These are phyloP conservation scores for Tetranychus piercei DNA, from an alignment of 2,888 invertebrate species.

Conservation along the genomic window DNA sequence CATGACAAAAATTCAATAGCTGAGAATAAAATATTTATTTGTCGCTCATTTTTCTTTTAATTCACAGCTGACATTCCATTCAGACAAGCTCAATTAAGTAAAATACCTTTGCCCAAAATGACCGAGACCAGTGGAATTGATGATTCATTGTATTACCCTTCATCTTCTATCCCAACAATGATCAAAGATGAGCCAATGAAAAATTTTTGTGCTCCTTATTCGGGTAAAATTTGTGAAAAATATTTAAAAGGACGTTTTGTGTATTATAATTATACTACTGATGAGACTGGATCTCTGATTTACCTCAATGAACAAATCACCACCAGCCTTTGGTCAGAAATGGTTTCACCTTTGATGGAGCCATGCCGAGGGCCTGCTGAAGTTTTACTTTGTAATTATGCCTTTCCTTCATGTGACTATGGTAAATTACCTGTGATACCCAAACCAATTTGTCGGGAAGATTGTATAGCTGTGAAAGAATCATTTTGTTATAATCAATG, in stretches of 20 bases:
- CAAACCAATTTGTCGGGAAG: conserved; percentile 70
- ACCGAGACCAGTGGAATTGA: background rate
- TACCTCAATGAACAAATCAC: conserved; percentile 69
- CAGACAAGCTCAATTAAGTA: no score
- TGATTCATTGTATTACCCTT: background rate
- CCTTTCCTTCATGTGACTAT: conserved; percentile 63
- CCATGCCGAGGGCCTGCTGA: conserved; percentile 72
- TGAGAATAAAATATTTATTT: no score
- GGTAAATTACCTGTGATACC: conserved; percentile 34
- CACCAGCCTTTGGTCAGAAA: conserved; percentile 62
- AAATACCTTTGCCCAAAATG: no score
- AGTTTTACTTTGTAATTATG: conserved; percentile 73
- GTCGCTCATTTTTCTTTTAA: no score
- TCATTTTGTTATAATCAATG: conserved; percentile 84
- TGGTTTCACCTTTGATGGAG: conserved; percentile 56
- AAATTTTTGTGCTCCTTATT: conserved; percentile 53
- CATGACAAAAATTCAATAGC: no score
- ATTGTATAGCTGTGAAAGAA: conserved; percentile 72
- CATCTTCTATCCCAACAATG: background rate
- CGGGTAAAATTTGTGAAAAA: conserved; percentile 53
- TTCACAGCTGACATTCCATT: no score
- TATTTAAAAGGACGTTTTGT: conserved; percentile 35
- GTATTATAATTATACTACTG: conserved; percentile 52
- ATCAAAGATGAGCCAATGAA: background rate
- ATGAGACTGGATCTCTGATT: conserved; percentile 41